Evolutionary conservation across 2,113 vertebrate species (phyloP).

Genomic region (Promerops cafer): DNA sequence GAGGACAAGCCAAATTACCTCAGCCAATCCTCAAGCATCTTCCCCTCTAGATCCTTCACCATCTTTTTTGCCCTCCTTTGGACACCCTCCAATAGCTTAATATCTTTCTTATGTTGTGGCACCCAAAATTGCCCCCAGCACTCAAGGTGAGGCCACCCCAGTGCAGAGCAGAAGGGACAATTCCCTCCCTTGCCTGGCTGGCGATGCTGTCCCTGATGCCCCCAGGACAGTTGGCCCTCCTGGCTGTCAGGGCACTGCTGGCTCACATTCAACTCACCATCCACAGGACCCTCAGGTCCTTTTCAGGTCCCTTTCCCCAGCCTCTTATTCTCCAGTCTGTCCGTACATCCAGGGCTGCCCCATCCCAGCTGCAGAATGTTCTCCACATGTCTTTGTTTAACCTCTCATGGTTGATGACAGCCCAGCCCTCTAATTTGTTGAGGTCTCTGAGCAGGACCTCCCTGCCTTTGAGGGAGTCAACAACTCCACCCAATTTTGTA

Average conservation of each 20-base stretch:
- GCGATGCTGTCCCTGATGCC: rapidly evolving
- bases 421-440: rapidly evolving
- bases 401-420: not conserved
- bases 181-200: rapidly evolving
- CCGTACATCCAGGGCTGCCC: rapidly evolving
- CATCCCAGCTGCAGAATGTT: not conserved
- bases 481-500: not conserved
- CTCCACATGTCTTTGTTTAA: not conserved
- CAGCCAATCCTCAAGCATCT: not conserved
- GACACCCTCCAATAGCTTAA: not conserved
- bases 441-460: not conserved
- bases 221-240: not conserved
- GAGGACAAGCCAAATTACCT: not conserved
- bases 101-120: rapidly evolving
- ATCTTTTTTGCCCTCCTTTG: not conserved
- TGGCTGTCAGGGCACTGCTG: not conserved
- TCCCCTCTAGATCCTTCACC: not conserved
- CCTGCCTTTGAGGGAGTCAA: not conserved
- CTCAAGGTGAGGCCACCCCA: rapidly evolving
- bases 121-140: rapidly evolving
- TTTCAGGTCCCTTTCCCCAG: rapidly evolving
- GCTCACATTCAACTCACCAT: rapidly evolving
- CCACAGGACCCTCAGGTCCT: rapidly evolving
- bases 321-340: too few species aligned
- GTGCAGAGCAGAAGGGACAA: not conserved